Conservation (phyloP, 2,888 invertebrate genomes). For the Strigamia transsilvanica region DNA sequence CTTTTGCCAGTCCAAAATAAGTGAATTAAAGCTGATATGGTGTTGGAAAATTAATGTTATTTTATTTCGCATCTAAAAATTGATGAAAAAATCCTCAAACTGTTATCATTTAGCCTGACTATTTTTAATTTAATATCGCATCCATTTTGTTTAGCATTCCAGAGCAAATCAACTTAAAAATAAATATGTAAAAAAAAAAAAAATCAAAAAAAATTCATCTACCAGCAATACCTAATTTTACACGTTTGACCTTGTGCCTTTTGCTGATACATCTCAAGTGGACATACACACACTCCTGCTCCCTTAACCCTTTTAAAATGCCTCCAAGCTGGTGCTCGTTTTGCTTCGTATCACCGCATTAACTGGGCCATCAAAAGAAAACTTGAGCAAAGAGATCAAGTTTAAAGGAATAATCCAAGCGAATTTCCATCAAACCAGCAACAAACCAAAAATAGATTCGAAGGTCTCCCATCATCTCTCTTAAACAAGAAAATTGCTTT, state of each 20-base stretch:
- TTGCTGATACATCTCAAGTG: constrained; percentile 40
- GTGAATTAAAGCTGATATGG: too few species aligned
- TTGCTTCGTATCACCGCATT: constrained; percentile 32
- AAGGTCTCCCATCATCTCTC: constrained; percentile 9
- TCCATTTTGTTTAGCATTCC: constrained; percentile 36
- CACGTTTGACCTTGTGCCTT: constrained; percentile 30
- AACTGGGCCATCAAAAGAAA: constrained; percentile 39
- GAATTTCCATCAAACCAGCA: constrained; percentile 39
- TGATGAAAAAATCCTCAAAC: background rate
- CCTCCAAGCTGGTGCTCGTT: constrained; percentile 28
- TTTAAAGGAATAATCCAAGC: constrained; percentile 33
- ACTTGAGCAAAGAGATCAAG: constrained; percentile 32
- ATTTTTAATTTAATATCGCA: constrained; percentile 5
- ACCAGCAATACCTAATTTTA: constrained; percentile 24
- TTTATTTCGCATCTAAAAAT: background rate
- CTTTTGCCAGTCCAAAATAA: too few species aligned
- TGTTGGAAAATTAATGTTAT: background rate
- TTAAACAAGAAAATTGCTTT: constrained; percentile 14
- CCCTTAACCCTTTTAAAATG: constrained; percentile 39
- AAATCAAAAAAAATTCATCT: constrained; percentile 17
- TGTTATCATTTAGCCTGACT: constrained; percentile 6
- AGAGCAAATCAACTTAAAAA: constrained; percentile 1
- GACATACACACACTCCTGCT: constrained; percentile 34
- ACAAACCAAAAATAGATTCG: constrained; percentile 23
- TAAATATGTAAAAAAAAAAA: background rate